Percentiles rank a stretch among this genome's conserved stretches.
These are phyloP conservation scores for Stenodema calcarata DNA, from an alignment of 2,888 invertebrate genomes.

Conservation along the genomic window DNA sequence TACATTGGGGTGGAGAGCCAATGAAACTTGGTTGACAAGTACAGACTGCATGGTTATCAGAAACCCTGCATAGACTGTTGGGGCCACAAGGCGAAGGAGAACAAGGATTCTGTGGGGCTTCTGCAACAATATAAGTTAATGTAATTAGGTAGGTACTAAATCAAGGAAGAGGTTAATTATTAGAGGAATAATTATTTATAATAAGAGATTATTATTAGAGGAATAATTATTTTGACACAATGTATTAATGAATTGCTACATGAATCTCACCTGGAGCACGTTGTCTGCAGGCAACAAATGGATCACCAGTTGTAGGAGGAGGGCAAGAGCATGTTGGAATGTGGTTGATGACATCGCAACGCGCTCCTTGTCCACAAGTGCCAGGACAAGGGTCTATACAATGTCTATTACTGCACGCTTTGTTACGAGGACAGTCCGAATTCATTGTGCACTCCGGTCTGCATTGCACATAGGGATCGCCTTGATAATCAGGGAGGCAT, in stretches of 20 bases:
- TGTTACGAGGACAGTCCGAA: slow-evolving; percentile 73
- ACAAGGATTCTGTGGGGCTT: slow-evolving; percentile 71
- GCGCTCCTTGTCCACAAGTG: slow-evolving; percentile 66
- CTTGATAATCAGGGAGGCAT: slow-evolving; percentile 62
- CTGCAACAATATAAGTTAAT: slow-evolving; percentile 50
- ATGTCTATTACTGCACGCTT: slow-evolving; percentile 77
- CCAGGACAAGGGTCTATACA: slow-evolving; percentile 74
- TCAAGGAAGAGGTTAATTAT: background rate
- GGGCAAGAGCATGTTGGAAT: slow-evolving; percentile 68
- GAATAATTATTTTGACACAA: too few species aligned
- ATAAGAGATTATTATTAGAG: too few species aligned
- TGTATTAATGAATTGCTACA: background rate
- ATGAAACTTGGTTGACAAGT: slow-evolving; percentile 75
- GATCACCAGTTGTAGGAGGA: slow-evolving; percentile 67
- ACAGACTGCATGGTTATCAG: slow-evolving; percentile 70
- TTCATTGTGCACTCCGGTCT: slow-evolving; percentile 79
- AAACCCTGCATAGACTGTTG: slow-evolving; percentile 72
- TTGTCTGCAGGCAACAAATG: slow-evolving; percentile 64
- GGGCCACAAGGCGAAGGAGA: slow-evolving; percentile 76
- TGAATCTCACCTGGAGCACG: background rate
- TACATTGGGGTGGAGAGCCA: slow-evolving; percentile 71
- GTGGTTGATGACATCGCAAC: slow-evolving; percentile 67
- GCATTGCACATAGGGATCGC: slow-evolving; percentile 69
- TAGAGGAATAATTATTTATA: too few species aligned
- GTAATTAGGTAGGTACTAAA: background rate